Evolutionary conservation across 2,113 vertebrate genomes (phyloP).

Genomic region (Podiceps cristatus): DNA sequence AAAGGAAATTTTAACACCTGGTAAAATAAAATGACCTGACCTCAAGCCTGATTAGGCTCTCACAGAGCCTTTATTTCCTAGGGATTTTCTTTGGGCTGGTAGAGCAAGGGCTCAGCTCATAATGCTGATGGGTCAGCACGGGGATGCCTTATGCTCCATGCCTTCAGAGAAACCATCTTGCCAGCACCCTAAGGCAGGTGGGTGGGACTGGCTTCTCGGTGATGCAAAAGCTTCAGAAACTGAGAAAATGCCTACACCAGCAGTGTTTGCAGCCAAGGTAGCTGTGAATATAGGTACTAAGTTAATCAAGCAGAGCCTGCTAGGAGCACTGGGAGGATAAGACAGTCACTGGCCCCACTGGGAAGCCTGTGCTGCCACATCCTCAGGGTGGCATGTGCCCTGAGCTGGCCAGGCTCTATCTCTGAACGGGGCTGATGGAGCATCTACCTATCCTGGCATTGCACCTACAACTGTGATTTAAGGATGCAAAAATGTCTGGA

Average conservation of each 20-base stretch:
- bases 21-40: not conserved
- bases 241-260: not conserved
- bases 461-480: not conserved
- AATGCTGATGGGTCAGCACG: not conserved
- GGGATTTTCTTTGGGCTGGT: not conserved
- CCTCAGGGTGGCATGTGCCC: not conserved
- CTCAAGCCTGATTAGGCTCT: not conserved
- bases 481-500: not conserved
- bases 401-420: not conserved
- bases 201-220: not conserved
- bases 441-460: not conserved
- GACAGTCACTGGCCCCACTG: not conserved
- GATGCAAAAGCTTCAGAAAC: not conserved
- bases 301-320: not conserved
- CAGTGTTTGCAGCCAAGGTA: not conserved
- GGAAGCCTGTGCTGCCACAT: not conserved
- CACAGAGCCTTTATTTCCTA: not conserved
- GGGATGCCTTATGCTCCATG: accelerated
- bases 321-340: not conserved
- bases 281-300: not conserved
- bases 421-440: not conserved
- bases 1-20: not conserved
- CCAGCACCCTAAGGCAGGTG: not conserved
- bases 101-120: not conserved
- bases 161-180: not conserved